phyloP scores from a whole-genome alignment of 1,140 invertebrate species.

The Asbolus verrucosus region DNA sequence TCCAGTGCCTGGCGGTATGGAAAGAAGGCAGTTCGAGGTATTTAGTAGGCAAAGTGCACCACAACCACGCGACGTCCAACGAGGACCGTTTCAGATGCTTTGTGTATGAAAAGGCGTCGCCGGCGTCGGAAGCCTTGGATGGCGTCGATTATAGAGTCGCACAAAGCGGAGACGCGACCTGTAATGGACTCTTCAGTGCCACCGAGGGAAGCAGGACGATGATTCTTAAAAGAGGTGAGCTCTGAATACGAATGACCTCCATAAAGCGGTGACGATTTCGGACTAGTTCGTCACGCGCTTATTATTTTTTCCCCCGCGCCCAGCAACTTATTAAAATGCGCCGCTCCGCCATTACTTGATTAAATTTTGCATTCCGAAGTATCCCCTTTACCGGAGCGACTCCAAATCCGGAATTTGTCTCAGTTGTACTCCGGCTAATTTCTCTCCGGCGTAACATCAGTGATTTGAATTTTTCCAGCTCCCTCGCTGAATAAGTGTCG shows the following conservation, averaged over 20 bases:
- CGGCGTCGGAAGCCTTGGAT: conserved; percentile 63
- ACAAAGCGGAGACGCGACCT: conserved; percentile 89
- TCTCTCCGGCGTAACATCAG: conserved; percentile 38
- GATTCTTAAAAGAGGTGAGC: conserved; percentile 76
- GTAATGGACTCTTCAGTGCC: conserved; percentile 86
- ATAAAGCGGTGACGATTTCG: conserved; percentile 4
- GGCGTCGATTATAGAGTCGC: conserved; percentile 82
- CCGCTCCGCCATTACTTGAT: conserved; percentile 40
- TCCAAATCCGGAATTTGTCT: conserved; percentile 37
- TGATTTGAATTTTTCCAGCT: conserved; percentile 65
- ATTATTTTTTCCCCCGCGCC: conserved; percentile 23
- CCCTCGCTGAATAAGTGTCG: conserved; percentile 73
- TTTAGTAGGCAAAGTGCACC: conserved; percentile 83
- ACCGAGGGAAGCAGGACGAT: conserved; percentile 82
- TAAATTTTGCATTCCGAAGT: conserved; percentile 40
- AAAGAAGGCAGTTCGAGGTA: conserved; percentile 90
- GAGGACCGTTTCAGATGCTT: conserved; percentile 94
- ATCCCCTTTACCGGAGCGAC: conserved; percentile 8
- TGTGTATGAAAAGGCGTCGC: conserved; percentile 83
- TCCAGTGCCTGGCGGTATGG: conserved; percentile 89
- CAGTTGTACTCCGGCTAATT: conserved; percentile 44
- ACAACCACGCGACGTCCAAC: conserved; percentile 87
- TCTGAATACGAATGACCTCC: conserved; percentile 35
- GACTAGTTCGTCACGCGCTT: conserved; percentile 11
- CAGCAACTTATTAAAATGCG: conserved; percentile 32